These are phyloP conservation scores for Allolobophora icterica DNA, from an alignment of 2,888 invertebrate species.

Conservation along the genomic window DNA sequence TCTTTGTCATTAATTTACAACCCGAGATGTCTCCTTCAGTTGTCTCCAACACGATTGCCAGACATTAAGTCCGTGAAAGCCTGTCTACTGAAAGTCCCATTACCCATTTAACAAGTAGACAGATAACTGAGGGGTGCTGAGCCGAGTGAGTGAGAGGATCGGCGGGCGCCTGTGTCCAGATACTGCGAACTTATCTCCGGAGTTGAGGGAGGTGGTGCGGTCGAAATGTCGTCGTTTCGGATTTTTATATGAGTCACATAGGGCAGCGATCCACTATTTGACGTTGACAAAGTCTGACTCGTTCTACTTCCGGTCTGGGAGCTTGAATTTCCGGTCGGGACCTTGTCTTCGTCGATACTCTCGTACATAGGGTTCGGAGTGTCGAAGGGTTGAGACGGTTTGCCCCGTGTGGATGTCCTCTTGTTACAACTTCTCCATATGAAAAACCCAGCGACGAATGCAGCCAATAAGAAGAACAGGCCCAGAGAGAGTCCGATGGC, in stretches of 20 bases:
- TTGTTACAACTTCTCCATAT: neutral
- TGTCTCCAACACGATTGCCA: too few species aligned
- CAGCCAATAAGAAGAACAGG: neutral
- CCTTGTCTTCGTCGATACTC: neutral
- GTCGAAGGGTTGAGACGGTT: neutral
- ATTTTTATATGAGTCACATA: neutral
- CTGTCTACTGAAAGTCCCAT: neutral
- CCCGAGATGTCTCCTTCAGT: too few species aligned
- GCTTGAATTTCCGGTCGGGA: neutral
- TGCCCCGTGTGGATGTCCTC: neutral
- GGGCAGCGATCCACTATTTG: neutral
- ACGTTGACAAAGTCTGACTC: neutral
- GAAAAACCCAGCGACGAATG: neutral
- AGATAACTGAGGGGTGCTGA: neutral
- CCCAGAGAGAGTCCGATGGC: neutral
- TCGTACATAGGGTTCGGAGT: slow-evolving; percentile 5
- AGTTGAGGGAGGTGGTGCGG: neutral
- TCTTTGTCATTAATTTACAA: too few species aligned
- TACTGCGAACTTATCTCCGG: neutral
- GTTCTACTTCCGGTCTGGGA: neutral
- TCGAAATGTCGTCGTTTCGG: neutral
- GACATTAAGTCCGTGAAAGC: too few species aligned
- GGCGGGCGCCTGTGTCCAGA: neutral
- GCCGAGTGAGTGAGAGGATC: neutral
- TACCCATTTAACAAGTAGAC: neutral